Base-by-base conservation (phyloP, 2,113 vertebrate genomes). In the Lophura nycthemera region DNA sequence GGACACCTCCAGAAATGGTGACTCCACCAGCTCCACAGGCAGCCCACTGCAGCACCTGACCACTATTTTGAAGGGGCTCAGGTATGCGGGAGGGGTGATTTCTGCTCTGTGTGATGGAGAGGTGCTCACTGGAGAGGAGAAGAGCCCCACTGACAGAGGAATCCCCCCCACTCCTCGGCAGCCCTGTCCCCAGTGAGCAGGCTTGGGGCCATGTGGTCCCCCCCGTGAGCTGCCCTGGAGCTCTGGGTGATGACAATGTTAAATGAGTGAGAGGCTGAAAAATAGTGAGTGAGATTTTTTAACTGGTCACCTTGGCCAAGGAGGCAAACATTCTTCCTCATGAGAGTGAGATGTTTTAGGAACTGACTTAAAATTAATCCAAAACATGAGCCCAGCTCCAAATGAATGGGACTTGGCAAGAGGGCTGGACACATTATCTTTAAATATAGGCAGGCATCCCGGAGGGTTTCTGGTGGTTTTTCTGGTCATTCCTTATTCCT, bases 331-430 rank as follows among this genome's bases (percentile, higher is more conserved):
- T 96, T 94, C 88, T 90, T 95, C 88, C 80, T 78, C 61, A 73
- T 1, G 3, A 0, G 1, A 95, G 80, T 4, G 90, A 91, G 93
- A 88, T 92, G 91, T 90, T 94, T 97, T 83, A 90, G 80, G 83
- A 96, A 38, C 88, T 91, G 95, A 77, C 90, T 95, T 90, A 94
- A 91, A 91, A 86, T 79, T 86, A 95, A 96, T 96, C 92, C 93
- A 92, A 92, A 95, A 66, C 88, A 90, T 84, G 40, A 95, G 77
- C 90, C 84, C 42, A 8, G 70, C 88, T 95, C 92, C 90, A 92
- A 86, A 95, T 16, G 83, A 96, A 88, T 72, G 88, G 61, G 93
- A 86, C 70, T 96, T 95, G 95, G 95, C 95, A 94, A 75, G 88
- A 78, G 27, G 1, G 40, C 76, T 90, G 95, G 91, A 81, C 88